Base-by-base conservation (phyloP, 2,113 vertebrate species). In the Aramus guarauna region DNA sequence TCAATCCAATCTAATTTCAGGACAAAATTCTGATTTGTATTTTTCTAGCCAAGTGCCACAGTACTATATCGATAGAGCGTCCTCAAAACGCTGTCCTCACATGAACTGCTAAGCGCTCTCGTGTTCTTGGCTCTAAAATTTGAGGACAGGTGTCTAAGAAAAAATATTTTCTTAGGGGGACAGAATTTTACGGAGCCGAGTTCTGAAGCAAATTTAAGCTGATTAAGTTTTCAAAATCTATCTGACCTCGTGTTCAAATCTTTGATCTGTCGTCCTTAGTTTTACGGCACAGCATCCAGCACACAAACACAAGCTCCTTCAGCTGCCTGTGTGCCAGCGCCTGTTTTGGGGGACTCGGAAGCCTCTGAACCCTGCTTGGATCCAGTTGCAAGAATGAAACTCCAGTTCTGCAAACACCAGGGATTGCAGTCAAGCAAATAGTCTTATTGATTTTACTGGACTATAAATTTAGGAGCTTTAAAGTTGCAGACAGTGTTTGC, bases 201-300 rank as follows among this genome's bases (percentile, higher is more conserved):
- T 92, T 80, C 94, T 94, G 94, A 97, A 86, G 82, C 88, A 95
- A 95, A 76, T 90, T 83, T 93, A 97, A 95, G 94, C 93, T 92
- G 90, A 93, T 96, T 92, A 96, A 91, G 72, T 87, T 90, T 89
- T 92, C 89, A 74, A 81, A 96, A 92, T 47, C 88, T 76, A 39
- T 81, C 89, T 85, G 84, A 94, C 86, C 89, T 66, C 9, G 4
- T 30, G 84, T 43, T 94, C 68, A 84, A 93, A 97, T 88, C 92
- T 95, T 90, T 95, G 73, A 94, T 96, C 71, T 93, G 88, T 90
- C 72, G 1, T 17, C 59, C 73, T 34, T 1, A 45, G 94, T 92
- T 92, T 85, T 47, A 59, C 17, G 24, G 86, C 86, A 5, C 50
- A 17, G 41, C 89, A 53, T 77, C 94, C 91, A 22, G 86, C 12